Percentiles rank a stretch among this genome's conserved stretches.
phyloP scores from a whole-genome alignment of 30 jellyfish, hydroid and myxozoan genomes.

The Calvadosia cruxmelitensis region DNA sequence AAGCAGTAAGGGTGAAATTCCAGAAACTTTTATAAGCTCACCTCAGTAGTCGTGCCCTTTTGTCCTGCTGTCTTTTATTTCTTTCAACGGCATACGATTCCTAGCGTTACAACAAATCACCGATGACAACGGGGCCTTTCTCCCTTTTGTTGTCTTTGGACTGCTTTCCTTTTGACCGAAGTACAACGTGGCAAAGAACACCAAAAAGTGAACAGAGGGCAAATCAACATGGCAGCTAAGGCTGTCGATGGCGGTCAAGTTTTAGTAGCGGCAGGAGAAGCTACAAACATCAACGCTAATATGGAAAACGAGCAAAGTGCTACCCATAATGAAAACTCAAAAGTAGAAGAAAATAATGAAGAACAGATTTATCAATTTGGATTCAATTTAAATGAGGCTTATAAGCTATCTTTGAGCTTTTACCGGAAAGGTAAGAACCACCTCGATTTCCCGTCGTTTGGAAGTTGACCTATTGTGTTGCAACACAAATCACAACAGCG shows the following conservation, averaged over 20 bases:
- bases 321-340: background rate
- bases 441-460: background rate
- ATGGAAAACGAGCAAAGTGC: background rate
- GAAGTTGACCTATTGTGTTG: background rate
- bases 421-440: constrained; percentile 57
- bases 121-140: too few species aligned
- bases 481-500: background rate
- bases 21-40: too few species aligned
- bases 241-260: too few species aligned
- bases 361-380: constrained; percentile 23
- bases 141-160: too few species aligned
- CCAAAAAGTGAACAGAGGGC: background rate
- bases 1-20: too few species aligned
- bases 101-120: too few species aligned
- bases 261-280: background rate
- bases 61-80: too few species aligned
- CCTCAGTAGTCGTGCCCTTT: too few species aligned
- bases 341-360: background rate
- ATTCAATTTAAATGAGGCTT: constrained; percentile 50
- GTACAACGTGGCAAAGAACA: constrained; percentile 1
- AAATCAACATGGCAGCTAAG: background rate
- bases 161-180: too few species aligned
- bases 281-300: background rate
- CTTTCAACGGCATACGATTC: too few species aligned
- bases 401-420: constrained; percentile 45